Percentiles rank a stretch among this genome's conserved stretches.
Conservation (phyloP, 2,113 vertebrate species). For the Romanogobio albipinnatus region DNA sequence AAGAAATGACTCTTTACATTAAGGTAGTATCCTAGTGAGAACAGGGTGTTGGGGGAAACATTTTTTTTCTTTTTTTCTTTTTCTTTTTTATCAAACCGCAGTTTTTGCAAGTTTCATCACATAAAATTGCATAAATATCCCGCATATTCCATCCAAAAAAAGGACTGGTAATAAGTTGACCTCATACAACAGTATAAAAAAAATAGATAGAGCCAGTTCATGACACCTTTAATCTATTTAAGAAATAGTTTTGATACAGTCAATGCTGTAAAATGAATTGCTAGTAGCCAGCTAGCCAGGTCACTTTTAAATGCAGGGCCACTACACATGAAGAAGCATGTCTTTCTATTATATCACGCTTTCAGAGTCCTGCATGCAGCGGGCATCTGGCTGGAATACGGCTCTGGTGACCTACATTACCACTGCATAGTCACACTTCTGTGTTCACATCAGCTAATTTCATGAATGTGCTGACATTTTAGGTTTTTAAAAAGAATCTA, state of each 20-base stretch:
- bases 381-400: constrained; percentile 9
- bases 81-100: no score
- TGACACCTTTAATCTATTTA: not conserved
- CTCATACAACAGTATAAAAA: no score
- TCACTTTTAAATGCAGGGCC: constrained; percentile 14
- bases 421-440: not conserved
- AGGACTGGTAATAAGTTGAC: no score
- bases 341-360: constrained; percentile 6
- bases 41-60: no score
- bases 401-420: constrained; percentile 30
- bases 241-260: not conserved
- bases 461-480: not conserved
- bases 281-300: not conserved
- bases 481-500: not conserved
- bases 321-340: constrained; percentile 1
- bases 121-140: no score
- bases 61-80: no score
- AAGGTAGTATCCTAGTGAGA: no score
- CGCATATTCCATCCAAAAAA: no score
- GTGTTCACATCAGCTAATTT: not conserved
- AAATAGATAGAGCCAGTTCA: no score
- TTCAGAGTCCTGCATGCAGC: not conserved
- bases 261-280: not conserved
- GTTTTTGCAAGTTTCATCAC: no score
- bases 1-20: no score